Evolutionary conservation across 2,797 vertebrate species (phyloP).

Genomic region (Microctenopoma lineatum): DNA sequence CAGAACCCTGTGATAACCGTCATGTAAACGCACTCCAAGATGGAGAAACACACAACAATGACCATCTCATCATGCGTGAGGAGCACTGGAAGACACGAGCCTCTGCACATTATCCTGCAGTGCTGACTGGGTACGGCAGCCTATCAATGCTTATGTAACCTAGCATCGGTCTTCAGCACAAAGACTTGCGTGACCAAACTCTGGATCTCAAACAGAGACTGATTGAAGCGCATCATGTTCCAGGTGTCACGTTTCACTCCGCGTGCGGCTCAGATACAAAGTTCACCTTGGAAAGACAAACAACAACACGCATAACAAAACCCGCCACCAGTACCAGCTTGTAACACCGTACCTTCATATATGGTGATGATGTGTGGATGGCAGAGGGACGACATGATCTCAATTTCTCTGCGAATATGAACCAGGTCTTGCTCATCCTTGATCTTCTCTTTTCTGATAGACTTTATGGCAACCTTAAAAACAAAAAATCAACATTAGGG

Average conservation of each 20-base stretch:
- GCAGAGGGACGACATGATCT: conserved; percentile 97
- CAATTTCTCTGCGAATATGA: conserved; percentile 96
- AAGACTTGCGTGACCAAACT: conserved; percentile 72
- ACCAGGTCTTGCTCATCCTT: conserved; percentile 95
- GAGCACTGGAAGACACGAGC: conserved; percentile 42
- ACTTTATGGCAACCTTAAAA: conserved; percentile 95
- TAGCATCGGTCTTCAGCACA: conserved; percentile 46
- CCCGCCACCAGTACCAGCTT: background rate
- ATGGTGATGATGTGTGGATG: conserved; percentile 96
- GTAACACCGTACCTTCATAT: conserved; percentile 89
- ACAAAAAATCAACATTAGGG: background rate
- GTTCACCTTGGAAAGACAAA: background rate
- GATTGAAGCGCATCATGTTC: conserved; percentile 22
- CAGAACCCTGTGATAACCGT: conserved; percentile 4
- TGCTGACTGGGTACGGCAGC: background rate
- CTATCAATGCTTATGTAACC: conserved; percentile 65
- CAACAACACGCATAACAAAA: background rate
- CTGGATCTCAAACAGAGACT: conserved; percentile 50
- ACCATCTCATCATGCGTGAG: conserved; percentile 50
- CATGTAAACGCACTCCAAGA: conserved; percentile 32
- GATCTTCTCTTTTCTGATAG: conserved; percentile 95
- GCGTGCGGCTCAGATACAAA: conserved; percentile 4
- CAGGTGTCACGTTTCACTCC: conserved; percentile 41
- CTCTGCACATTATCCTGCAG: conserved; percentile 44
- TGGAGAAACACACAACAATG: conserved; percentile 36